Conservation (phyloP, 2,888 invertebrate species). For the Notocelia uddmanniana region DNA sequence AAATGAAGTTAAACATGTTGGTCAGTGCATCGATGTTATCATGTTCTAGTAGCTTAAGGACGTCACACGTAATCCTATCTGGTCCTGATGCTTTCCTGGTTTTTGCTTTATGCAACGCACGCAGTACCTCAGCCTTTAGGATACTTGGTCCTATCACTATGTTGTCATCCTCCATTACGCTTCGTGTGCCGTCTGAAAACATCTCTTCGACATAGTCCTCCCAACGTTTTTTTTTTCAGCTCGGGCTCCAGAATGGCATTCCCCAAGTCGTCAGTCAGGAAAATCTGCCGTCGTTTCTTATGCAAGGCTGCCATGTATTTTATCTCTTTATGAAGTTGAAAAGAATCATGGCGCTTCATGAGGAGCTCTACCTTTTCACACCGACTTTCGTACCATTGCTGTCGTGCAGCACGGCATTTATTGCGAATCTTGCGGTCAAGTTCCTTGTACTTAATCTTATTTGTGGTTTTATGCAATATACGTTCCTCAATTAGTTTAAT, state of each 20-base stretch:
- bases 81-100: no score
- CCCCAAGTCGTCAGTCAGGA: background rate
- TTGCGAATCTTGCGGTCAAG: no score
- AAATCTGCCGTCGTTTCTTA: background rate
- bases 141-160: background rate
- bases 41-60: no score
- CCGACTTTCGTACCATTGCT: background rate
- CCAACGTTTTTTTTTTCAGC: background rate
- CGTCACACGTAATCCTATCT: no score
- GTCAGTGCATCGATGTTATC: no score
- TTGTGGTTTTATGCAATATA: no score
- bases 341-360: background rate
- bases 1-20: no score
- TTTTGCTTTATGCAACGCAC: slow-evolving; percentile 1
- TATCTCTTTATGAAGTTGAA: background rate
- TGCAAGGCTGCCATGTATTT: background rate
- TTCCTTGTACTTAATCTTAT: no score
- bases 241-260: background rate
- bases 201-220: background rate
- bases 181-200: background rate
- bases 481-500: no score
- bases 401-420: no score
- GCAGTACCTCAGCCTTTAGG: background rate
- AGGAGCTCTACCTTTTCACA: background rate
- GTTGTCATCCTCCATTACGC: background rate